Evolutionary conservation across 2,888 invertebrate genomes (phyloP).

Genomic region (Chouioia cunea): DNA sequence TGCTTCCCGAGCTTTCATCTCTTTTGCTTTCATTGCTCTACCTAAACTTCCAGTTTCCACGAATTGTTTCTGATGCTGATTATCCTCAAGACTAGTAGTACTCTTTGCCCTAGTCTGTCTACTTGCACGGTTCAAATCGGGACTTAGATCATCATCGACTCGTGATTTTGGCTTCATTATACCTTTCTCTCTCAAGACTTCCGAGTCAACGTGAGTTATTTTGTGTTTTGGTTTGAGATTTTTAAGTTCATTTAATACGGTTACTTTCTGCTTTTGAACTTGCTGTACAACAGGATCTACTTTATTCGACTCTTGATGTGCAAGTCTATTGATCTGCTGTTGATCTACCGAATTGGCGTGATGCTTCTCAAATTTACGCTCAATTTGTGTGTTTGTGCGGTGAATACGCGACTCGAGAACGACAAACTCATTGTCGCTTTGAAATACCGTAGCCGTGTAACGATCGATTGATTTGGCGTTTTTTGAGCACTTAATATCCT

Average conservation of each 20-base stretch:
- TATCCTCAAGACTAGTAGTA: constrained; percentile 63
- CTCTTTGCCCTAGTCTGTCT: constrained; percentile 60
- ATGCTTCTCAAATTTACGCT: constrained; percentile 60
- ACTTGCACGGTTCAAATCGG: constrained; percentile 54
- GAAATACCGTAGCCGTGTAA: constrained; percentile 53
- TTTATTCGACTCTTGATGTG: constrained; percentile 59
- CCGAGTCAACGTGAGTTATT: constrained; percentile 66
- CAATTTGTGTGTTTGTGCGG: constrained; percentile 62
- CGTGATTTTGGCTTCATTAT: constrained; percentile 67
- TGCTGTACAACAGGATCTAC: constrained; percentile 63
- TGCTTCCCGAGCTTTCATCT: constrained; percentile 56
- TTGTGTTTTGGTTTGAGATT: constrained; percentile 63
- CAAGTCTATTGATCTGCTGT: constrained; percentile 49
- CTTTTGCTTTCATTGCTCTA: constrained; percentile 55
- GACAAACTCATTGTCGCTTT: constrained; percentile 52
- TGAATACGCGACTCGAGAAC: constrained; percentile 63
- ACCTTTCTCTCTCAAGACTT: constrained; percentile 64
- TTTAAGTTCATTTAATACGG: constrained; percentile 63
- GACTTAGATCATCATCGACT: constrained; percentile 64
- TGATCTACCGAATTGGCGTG: constrained; percentile 59
- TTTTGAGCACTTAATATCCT: constrained; percentile 58
- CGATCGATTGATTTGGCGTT: constrained; percentile 60
- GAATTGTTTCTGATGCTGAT: constrained; percentile 51
- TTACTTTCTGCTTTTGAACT: constrained; percentile 63
- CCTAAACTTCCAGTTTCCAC: constrained; percentile 65